A percentile compares a stretch with the other conserved stretches of the same genome.
Evolutionary conservation across 30 jellyfish, hydroid and myxozoan genomes (phyloP).

Genomic region (Catostylus mosaicus): DNA sequence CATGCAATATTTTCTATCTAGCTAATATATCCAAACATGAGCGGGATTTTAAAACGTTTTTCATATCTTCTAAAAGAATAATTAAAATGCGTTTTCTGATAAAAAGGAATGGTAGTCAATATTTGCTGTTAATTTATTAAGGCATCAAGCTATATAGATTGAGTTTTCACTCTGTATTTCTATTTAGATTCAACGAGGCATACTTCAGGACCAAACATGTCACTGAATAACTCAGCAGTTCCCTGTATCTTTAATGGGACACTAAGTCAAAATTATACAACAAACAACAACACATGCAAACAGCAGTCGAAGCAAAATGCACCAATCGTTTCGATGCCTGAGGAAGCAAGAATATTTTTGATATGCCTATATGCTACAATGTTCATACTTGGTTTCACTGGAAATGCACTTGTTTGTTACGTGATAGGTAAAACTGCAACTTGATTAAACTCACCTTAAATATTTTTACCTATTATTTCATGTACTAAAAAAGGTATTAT

Average conservation of each 20-base stretch:
- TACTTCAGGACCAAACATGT: neutral
- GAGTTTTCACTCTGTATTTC: neutral
- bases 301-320: neutral
- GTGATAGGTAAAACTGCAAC: constrained; percentile 28
- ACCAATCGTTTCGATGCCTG: constrained; percentile 2
- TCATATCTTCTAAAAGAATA: no score
- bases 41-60: no score
- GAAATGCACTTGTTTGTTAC: constrained; percentile 48
- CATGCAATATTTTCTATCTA: no score
- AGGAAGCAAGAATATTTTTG: constrained; percentile 27
- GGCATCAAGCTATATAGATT: neutral
- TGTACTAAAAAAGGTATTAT: no score
- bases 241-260: neutral
- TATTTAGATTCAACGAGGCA: neutral
- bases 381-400: constrained; percentile 44
- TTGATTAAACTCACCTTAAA: neutral
- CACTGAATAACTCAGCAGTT: neutral
- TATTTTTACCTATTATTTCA: no score
- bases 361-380: constrained; percentile 14
- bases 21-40: no score
- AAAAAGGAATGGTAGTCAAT: no score
- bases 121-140: neutral
- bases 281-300: neutral
- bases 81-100: no score
- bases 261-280: neutral